phyloP scores from a whole-genome alignment of 1,140 invertebrate species.

The Lepidurus couesii region DNA sequence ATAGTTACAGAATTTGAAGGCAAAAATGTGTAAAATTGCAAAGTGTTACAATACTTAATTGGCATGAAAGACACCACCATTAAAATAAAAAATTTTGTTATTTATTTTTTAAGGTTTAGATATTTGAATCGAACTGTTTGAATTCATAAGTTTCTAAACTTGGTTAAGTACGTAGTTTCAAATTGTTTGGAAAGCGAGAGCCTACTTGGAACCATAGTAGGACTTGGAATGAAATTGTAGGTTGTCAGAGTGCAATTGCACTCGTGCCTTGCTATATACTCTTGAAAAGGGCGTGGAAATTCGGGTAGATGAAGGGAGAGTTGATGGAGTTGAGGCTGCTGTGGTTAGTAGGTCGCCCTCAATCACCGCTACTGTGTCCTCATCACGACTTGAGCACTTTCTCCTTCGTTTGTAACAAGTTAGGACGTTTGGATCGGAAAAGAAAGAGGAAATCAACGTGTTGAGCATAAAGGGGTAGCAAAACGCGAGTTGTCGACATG shows the following conservation, averaged over 20 bases:
- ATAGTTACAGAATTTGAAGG: no score
- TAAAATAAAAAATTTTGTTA: no score
- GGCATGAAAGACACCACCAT: no score
- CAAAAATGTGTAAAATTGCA: no score
- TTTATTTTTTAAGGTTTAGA: no score
- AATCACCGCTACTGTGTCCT: constrained; percentile 6
- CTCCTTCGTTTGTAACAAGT: background rate
- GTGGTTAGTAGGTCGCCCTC: background rate
- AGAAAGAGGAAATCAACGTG: background rate
- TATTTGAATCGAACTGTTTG: no score
- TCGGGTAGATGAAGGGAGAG: background rate
- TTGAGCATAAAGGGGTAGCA: no score
- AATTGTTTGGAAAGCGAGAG: background rate
- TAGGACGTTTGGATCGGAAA: background rate
- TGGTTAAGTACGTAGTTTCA: background rate
- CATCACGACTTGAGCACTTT: constrained; percentile 14
- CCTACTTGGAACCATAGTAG: no score
- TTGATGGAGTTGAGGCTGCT: background rate
- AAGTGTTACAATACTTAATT: no score
- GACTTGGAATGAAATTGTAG: no score
- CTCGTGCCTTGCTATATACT: background rate
- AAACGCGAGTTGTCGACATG: no score
- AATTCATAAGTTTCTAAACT: background rate
- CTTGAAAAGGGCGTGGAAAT: background rate
- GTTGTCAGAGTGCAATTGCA: background rate